Evolutionary conservation across 1,140 invertebrate species (phyloP), one percentile per base, ranked within the genome.

Genomic region (Pogonognathellus flavescens): DNA sequence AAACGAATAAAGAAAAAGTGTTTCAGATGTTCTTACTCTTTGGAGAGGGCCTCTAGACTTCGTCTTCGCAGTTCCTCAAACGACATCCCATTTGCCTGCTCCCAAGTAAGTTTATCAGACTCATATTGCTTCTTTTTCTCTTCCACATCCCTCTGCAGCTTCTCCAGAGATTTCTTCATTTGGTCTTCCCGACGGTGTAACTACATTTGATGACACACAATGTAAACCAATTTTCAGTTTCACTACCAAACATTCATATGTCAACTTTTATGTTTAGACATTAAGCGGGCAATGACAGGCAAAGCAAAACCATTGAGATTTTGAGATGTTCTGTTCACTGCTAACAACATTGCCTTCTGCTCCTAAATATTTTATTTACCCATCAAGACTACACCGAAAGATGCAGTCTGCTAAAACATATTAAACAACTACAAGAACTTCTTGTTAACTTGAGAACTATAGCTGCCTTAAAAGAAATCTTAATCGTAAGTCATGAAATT

Each of bases 71-170:
- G 92, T 90, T 97, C 96, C 89, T 97, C 96, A 87, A 97, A 93
- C 90, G 95, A 96, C 53, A 96, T 93, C 22, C 95, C 95, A 90
- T 96, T 96, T n/a, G 94, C 93, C 86, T 96, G 94, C 91, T 99
- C 97, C 97, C 97, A 99, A 50, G 93, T 91, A 87, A 94, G 91
- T 89, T 95, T 96, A 90, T 99, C 98, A n/a, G 93, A 92, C 88
- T 97, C 95, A 89, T 98, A 96, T 20, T 94, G 93, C 87, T 94
- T 93, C 90, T 95, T 93, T 88, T 96, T 96, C 88, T 99, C 97
- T 87, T 98, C 96, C 87, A 98, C 90, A 90, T 99, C 97, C 80
- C 95, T 94, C 85, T 96, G 94, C 91, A 98, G 96, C 88, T 96
- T 94, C 90, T 97, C 96, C 60, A 98, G 92, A 85, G 94, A 91